Percentiles rank a stretch among this genome's conserved stretches.
phyloP scores from a whole-genome alignment of 2,113 vertebrate species.

The Notechis scutatus region DNA sequence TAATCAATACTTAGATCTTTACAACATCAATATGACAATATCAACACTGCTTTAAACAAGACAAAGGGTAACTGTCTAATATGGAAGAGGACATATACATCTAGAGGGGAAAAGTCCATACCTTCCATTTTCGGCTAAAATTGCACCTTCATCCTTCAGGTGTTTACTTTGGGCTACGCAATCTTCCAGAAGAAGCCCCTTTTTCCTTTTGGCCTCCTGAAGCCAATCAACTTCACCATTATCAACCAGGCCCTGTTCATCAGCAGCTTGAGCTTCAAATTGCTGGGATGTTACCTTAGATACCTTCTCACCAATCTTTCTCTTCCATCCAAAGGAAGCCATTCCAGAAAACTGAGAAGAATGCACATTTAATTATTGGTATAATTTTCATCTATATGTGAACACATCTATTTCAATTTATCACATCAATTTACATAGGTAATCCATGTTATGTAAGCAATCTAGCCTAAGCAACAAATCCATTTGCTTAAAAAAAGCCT shows the following conservation, averaged over 20 bases:
- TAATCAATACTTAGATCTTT: not conserved
- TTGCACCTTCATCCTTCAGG: slow-evolving; percentile 85
- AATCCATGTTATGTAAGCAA: not conserved
- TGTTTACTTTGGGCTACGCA: slow-evolving; percentile 78
- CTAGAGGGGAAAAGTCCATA: slow-evolving; percentile 44
- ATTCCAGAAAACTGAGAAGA: slow-evolving; percentile 65
- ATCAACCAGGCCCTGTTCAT: slow-evolving; percentile 55
- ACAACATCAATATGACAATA: not conserved
- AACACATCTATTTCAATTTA: not conserved
- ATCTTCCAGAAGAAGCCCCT: slow-evolving; percentile 78
- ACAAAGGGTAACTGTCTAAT: not conserved
- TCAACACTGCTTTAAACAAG: not conserved
- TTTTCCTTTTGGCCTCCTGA: slow-evolving; percentile 78
- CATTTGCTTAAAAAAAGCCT: not conserved
- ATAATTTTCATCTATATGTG: accelerated
- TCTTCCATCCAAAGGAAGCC: slow-evolving; percentile 97
- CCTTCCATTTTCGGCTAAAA: slow-evolving; percentile 85
- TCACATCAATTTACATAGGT: not conserved
- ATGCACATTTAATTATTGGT: accelerated
- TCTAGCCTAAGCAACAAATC: accelerated
- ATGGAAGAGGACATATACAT: not conserved
- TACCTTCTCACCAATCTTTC: slow-evolving; percentile 91
- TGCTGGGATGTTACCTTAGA: slow-evolving; percentile 83
- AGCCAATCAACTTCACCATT: slow-evolving; percentile 76
- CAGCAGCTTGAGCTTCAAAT: slow-evolving; percentile 83